Evolutionary conservation across 2,888 invertebrate species (phyloP).

Genomic region (Morpho deidamia): DNA sequence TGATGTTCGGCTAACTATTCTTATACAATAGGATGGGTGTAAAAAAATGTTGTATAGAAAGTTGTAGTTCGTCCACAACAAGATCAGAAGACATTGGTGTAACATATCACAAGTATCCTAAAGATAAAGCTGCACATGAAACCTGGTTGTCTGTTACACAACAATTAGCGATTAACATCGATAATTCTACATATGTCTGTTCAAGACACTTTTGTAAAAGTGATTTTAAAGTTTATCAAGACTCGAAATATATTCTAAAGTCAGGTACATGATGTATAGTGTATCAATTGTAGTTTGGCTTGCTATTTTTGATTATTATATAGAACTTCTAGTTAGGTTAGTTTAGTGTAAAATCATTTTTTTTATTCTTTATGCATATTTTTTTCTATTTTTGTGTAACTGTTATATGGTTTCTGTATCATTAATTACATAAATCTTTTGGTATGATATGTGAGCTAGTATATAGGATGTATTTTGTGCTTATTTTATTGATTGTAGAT

Average conservation of each 20-base stretch:
- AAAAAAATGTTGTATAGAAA: constrained; percentile 80
- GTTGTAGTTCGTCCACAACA: constrained; percentile 80
- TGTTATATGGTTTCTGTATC: too few relatives aligned
- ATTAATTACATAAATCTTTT: too few relatives aligned
- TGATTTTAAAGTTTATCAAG: constrained; percentile 84
- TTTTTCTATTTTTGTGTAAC: too few relatives aligned
- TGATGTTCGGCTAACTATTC: constrained; percentile 7
- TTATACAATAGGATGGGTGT: constrained; percentile 69
- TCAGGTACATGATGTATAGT: constrained; percentile 52
- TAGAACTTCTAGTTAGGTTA: neutral
- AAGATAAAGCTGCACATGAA: constrained; percentile 77
- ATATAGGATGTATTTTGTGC: too few relatives aligned
- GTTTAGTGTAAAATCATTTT: neutral
- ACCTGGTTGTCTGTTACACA: constrained; percentile 83
- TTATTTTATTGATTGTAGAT: too few relatives aligned
- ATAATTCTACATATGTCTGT: constrained; percentile 81
- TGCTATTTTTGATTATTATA: neutral
- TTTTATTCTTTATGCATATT: too few relatives aligned
- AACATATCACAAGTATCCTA: constrained; percentile 87
- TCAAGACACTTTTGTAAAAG: constrained; percentile 86
- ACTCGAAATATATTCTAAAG: constrained; percentile 83
- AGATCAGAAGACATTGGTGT: constrained; percentile 82
- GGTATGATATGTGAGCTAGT: too few relatives aligned
- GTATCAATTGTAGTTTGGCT: neutral
- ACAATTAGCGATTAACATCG: constrained; percentile 70